These are phyloP conservation scores for Mugil cephalus DNA, from an alignment of 2,113 vertebrate genomes.

Conservation along the genomic window DNA sequence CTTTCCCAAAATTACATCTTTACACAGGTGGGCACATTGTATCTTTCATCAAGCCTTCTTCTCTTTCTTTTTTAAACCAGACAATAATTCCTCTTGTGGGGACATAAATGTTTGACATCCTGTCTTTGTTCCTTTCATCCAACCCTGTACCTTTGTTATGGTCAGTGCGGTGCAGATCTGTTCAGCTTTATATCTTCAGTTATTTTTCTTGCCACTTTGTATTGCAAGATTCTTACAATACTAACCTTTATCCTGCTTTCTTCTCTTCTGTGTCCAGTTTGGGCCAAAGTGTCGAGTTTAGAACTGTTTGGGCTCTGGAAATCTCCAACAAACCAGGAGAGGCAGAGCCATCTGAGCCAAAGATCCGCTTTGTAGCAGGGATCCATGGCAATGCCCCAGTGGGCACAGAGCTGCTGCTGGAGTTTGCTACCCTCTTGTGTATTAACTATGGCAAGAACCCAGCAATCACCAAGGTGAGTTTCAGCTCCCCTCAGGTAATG, in stretches of 20 bases:
- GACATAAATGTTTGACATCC: no score
- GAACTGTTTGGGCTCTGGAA: slow-evolving; percentile 94
- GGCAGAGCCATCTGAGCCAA: slow-evolving; percentile 91
- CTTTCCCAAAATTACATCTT: slow-evolving; percentile 92
- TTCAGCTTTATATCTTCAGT: no score
- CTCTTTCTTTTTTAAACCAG: no score
- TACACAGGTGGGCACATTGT: slow-evolving; percentile 77
- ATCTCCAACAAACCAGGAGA: slow-evolving; percentile 94
- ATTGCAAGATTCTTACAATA: not conserved
- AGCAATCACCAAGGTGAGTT: slow-evolving; percentile 90
- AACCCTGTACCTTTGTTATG: no score
- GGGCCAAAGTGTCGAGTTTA: slow-evolving; percentile 92
- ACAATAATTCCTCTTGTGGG: no score
- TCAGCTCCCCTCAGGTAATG: not conserved
- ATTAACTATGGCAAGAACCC: slow-evolving; percentile 94
- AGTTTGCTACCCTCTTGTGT: slow-evolving; percentile 93
- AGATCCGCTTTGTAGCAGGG: slow-evolving; percentile 94
- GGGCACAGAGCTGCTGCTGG: slow-evolving; percentile 94
- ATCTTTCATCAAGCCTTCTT: not conserved
- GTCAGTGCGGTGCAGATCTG: not conserved
- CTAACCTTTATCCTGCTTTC: not conserved
- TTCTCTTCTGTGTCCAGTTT: slow-evolving; percentile 82
- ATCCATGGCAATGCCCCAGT: slow-evolving; percentile 96
- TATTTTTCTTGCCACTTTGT: no score
- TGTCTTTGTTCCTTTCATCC: no score